Evolutionary conservation across 2,113 vertebrate species (phyloP).

Genomic region (Larimichthys polyactis): DNA sequence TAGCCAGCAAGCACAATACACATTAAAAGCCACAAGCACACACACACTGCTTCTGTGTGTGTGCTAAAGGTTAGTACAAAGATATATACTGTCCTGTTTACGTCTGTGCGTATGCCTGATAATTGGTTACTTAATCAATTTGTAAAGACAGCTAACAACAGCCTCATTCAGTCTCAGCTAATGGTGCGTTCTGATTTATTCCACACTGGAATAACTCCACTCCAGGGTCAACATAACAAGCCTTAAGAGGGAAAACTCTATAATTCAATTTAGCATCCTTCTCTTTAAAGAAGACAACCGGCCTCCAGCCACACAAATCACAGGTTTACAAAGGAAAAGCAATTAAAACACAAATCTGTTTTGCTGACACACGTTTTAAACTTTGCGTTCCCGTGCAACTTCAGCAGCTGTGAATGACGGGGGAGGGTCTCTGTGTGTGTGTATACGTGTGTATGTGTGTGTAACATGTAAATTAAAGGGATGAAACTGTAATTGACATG

Average conservation of each 20-base stretch:
- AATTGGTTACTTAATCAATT: slow-evolving; percentile 1
- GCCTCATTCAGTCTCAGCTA: not conserved
- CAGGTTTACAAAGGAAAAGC: slow-evolving; percentile 30
- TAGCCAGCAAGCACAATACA: slow-evolving; percentile 18
- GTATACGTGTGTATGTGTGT: not conserved
- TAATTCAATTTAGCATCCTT: slow-evolving; percentile 30
- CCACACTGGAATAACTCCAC: not conserved
- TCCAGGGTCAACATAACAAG: not conserved
- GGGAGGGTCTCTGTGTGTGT: too few relatives aligned
- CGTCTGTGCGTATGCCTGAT: not conserved
- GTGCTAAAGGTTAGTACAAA: not conserved
- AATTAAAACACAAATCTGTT: not conserved
- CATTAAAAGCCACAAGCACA: not conserved
- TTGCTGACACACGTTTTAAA: slow-evolving; percentile 32
- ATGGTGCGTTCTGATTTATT: slow-evolving; percentile 25
- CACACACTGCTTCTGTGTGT: not conserved
- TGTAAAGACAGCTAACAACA: not conserved
- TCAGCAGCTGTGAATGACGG: not conserved
- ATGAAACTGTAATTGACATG: not conserved
- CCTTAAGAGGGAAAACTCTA: slow-evolving; percentile 26
- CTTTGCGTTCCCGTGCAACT: slow-evolving; percentile 6
- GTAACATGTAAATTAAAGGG: not conserved
- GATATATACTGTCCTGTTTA: not conserved
- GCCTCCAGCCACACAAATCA: slow-evolving; percentile 38
- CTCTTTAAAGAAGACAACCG: slow-evolving; percentile 25